Percentiles rank a stretch among this genome's conserved stretches.
These are phyloP conservation scores for Meganola albula DNA, from an alignment of 2,888 invertebrate species.

Conservation along the genomic window DNA sequence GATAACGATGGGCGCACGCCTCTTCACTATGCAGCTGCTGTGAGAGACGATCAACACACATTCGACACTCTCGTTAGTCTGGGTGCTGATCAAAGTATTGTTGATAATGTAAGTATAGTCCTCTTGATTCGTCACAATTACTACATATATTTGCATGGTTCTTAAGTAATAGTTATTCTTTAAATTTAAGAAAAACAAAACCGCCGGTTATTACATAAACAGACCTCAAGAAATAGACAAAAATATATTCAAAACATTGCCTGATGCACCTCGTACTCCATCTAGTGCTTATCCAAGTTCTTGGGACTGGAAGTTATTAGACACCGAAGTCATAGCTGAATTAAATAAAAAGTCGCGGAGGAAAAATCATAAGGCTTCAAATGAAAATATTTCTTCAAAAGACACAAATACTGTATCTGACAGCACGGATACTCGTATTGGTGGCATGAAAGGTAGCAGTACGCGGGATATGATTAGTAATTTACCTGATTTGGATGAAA, in stretches of 20 bases:
- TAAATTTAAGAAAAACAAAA: slow-evolving; percentile 85
- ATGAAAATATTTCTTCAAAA: slow-evolving; percentile 68
- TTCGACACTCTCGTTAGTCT: slow-evolving; percentile 87
- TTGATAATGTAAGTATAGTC: slow-evolving; percentile 85
- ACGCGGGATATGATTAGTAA: slow-evolving; percentile 64
- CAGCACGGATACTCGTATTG: slow-evolving; percentile 43
- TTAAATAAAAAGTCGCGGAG: slow-evolving; percentile 59
- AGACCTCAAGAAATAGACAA: slow-evolving; percentile 87
- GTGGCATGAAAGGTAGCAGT: slow-evolving; percentile 62
- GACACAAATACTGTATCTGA: slow-evolving; percentile 58
- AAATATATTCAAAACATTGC: slow-evolving; percentile 81
- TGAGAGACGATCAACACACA: slow-evolving; percentile 86
- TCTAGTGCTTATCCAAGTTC: slow-evolving; percentile 81
- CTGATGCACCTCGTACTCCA: slow-evolving; percentile 89
- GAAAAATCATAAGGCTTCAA: slow-evolving; percentile 57
- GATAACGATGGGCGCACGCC: slow-evolving; percentile 93
- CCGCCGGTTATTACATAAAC: slow-evolving; percentile 87
- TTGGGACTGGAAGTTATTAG: slow-evolving; percentile 85
- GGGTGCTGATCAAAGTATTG: slow-evolving; percentile 89
- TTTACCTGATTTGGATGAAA: slow-evolving; percentile 64
- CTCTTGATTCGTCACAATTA: background rate
- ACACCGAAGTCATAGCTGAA: slow-evolving; percentile 66
- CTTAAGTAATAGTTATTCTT: slow-evolving; percentile 10
- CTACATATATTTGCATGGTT: too few relatives aligned
- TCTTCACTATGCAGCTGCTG: slow-evolving; percentile 90